Base-by-base conservation (phyloP, 2,113 vertebrate genomes). In the Alligator mississippiensis region DNA sequence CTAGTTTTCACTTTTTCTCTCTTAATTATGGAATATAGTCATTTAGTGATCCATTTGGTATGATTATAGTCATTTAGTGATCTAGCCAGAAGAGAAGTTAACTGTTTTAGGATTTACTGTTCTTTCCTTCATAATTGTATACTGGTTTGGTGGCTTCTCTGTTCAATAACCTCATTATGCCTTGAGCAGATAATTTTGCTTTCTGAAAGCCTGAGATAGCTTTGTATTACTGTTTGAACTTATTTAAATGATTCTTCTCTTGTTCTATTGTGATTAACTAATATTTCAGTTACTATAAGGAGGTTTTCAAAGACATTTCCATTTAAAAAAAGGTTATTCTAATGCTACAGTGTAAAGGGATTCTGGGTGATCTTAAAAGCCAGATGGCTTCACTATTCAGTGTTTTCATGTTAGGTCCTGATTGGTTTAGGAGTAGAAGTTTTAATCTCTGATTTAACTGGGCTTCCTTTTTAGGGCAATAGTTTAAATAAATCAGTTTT, bases 1-100 rank as follows among this genome's bases (percentile, higher is more conserved):
- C 47, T 47, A 47, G 47, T 47, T 47, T 47, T 47, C 47, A 47
- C 47, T 47, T 47, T 47, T 47, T 47, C 47, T 58, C 89, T 59
- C 84, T 92, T 76, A 81, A 77, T 70, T 82, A 92, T 62, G 54
- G 84, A 55, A 87, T 89, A 72, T 16, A 6, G 85, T 93, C 88
- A 74, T 93, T 75, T 82, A 21, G 76, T 80, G n/a, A 81, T 85
- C 25, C 2, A 47, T 7, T 47, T 47, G 47, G 47, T 47, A 47
- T 47, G 84, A 55, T 87, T 89, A 76, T 16, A 6, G 85, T 93
- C 88, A 74, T 93, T 75, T 82, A 21, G 76, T 80, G n/a, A 81
- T 85, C 25, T 2, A 63, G 16, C 6, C 9, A 86, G 58, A 87
- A 82, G 12, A 79, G 81, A 83, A 63, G 16, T 77, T 92, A 81